Percentiles rank a stretch among this genome's conserved stretches.
phyloP scores from a whole-genome alignment of 1,140 invertebrate genomes.

The Camponotus pennsylvanicus region DNA sequence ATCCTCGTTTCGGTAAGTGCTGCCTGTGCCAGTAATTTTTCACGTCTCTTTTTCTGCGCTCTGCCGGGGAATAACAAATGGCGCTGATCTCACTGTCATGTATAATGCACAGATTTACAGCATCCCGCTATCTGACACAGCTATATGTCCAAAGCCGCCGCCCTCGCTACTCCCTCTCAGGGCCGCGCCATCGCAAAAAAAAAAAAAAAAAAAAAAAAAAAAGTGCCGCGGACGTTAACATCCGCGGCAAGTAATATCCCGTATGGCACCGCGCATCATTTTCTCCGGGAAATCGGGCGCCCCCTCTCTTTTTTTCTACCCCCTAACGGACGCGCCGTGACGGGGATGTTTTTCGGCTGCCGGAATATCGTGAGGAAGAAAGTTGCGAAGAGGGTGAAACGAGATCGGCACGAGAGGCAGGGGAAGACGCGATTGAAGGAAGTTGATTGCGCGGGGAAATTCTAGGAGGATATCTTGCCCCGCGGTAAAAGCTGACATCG shows the following conservation, averaged over 20 bases:
- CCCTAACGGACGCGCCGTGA: constrained; percentile 58
- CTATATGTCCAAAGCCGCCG: constrained; percentile 61
- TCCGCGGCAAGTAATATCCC: constrained; percentile 76
- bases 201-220: constrained; percentile 20
- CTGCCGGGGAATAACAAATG: constrained; percentile 71
- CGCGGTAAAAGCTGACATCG: constrained; percentile 68
- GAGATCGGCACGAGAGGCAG: constrained; percentile 30
- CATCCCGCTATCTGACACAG: constrained; percentile 73
- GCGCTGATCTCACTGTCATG: constrained; percentile 74
- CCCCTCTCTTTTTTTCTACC: constrained; percentile 48
- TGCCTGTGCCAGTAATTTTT: constrained; percentile 70
- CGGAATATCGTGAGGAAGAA: constrained; percentile 63
- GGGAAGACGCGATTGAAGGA: not conserved
- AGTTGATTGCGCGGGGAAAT: constrained; percentile 70
- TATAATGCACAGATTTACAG: constrained; percentile 79
- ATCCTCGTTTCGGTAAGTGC: constrained; percentile 72
- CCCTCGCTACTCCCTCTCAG: not conserved
- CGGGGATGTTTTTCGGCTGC: constrained; percentile 63
- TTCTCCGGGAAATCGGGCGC: constrained; percentile 69
- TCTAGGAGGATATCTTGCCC: constrained; percentile 59
- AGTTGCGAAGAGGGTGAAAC: constrained; percentile 67
- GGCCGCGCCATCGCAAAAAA: constrained; percentile 5
- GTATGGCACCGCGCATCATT: constrained; percentile 73
- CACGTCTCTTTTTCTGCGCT: constrained; percentile 65
- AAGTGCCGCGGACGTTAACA: constrained; percentile 79